A percentile compares a stretch with the other conserved stretches of the same genome.
These are phyloP conservation scores for Limnephilus auricula DNA, from an alignment of 2,888 invertebrate species.

Conservation along the genomic window DNA sequence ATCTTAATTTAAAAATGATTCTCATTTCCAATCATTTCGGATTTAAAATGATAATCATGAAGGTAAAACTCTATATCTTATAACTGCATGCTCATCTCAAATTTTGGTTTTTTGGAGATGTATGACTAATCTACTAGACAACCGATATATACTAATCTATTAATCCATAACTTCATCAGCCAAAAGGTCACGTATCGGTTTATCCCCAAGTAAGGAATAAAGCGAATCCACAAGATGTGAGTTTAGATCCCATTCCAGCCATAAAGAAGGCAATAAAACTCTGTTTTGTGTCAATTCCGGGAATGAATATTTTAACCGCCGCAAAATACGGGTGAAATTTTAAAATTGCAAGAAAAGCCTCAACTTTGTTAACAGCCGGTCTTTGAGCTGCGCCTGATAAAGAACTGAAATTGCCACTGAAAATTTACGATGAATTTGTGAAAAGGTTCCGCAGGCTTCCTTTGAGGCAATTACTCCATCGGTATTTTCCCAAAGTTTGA, in stretches of 20 bases:
- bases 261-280: not conserved
- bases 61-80: no score
- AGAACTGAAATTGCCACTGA: conserved; percentile 13
- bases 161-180: not conserved
- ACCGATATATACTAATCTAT: not conserved
- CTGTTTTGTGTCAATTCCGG: conserved; percentile 14
- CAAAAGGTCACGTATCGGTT: not conserved
- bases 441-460: not conserved
- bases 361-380: not conserved
- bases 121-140: no score
- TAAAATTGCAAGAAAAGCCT: not conserved
- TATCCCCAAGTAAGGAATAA: not conserved
- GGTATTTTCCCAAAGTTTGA: conserved; percentile 22
- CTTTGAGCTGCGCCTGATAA: not conserved
- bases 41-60: no score
- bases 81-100: no score
- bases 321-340: not conserved
- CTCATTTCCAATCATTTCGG: no score
- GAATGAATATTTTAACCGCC: not conserved
- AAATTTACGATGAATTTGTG: conserved; percentile 16
- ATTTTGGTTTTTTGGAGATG: no score
- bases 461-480: conserved; percentile 20
- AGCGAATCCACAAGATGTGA: not conserved
- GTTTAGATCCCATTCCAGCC: not conserved
- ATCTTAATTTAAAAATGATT: no score